Evolutionary conservation across 2,888 invertebrate genomes (phyloP).

Genomic region (Pseudolycoriella hygida): DNA sequence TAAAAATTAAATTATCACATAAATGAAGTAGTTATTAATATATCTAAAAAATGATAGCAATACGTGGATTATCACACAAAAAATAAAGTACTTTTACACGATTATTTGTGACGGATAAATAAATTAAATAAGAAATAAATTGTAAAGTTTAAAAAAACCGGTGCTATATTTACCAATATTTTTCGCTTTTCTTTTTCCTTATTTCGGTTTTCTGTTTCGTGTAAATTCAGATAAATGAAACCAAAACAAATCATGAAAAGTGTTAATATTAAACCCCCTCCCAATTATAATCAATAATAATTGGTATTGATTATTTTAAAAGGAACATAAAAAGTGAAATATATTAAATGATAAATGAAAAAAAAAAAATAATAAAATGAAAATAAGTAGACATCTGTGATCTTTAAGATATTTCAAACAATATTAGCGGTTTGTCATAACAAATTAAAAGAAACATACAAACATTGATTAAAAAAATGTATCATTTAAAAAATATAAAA

Average conservation of each 20-base stretch:
- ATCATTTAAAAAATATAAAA: too few relatives aligned
- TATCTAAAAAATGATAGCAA: conserved; percentile 2
- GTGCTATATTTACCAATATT: conserved; percentile 7
- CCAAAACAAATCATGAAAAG: neutral
- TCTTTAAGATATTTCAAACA: conserved; percentile 28
- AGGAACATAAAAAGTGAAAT: neutral
- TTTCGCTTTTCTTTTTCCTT: conserved; percentile 2
- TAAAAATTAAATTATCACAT: neutral
- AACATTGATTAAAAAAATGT: too few relatives aligned
- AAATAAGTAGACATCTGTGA: conserved; percentile 29
- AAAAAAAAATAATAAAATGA: neutral
- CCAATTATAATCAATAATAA: neutral
- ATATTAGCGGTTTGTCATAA: conserved; percentile 14
- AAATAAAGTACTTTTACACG: neutral
- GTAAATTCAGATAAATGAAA: neutral
- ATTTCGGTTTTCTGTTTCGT: too few relatives aligned
- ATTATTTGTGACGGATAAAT: neutral
- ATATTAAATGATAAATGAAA: neutral
- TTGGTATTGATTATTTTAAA: neutral
- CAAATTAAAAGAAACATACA: conserved; percentile 14
- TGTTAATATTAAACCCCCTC: too few relatives aligned
- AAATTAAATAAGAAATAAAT: neutral
- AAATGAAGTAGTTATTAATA: neutral
- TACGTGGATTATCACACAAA: neutral
- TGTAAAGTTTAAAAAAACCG: conserved; percentile 1